Evolutionary conservation across 2,797 vertebrate species (phyloP).

Genomic region (Hippoglossus hippoglossus): DNA sequence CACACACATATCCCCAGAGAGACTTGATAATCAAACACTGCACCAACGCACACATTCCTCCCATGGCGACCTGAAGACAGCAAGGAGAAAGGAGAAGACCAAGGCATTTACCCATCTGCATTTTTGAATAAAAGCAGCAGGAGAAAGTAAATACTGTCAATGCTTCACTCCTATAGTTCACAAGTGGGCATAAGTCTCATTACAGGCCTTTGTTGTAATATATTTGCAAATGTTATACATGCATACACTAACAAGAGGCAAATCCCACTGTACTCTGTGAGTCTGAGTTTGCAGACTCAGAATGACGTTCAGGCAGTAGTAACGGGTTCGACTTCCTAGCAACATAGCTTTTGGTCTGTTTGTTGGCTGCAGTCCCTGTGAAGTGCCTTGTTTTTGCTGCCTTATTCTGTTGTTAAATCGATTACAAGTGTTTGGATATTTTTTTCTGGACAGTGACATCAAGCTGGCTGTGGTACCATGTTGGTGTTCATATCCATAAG

Average conservation of each 20-base stretch:
- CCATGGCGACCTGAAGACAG: constrained; percentile 38
- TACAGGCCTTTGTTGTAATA: background rate
- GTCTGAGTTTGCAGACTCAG: no score
- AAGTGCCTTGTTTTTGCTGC: no score
- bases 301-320: no score
- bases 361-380: no score
- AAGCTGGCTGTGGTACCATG: no score
- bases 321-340: no score
- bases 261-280: no score
- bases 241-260: background rate
- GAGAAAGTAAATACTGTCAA: constrained; percentile 45
- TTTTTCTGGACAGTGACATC: no score
- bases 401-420: no score
- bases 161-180: constrained; percentile 38
- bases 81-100: constrained; percentile 16
- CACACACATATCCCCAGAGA: constrained; percentile 27
- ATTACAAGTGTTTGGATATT: no score
- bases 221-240: constrained; percentile 8
- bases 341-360: no score
- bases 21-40: constrained; percentile 44
- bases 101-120: constrained; percentile 49
- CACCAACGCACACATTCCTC: constrained; percentile 24
- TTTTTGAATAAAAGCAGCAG: constrained; percentile 44
- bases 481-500: no score
- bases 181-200: constrained; percentile 26